phyloP scores from a whole-genome alignment of 2,888 invertebrate species.

The Caenorhabditis sinica region DNA sequence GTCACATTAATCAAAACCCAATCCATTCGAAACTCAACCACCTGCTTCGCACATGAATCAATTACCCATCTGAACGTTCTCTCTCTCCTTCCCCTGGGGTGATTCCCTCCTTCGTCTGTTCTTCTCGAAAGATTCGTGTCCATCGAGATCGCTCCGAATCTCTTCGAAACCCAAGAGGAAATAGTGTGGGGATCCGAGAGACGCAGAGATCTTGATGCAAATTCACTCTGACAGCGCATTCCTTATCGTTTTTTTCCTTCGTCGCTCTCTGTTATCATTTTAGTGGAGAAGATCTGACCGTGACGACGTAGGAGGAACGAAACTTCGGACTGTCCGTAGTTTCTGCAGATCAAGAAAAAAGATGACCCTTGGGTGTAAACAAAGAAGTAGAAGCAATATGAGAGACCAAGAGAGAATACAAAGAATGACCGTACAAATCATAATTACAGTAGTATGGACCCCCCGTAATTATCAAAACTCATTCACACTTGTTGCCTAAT shows the following conservation, averaged over 20 bases:
- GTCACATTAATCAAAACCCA: constrained; percentile 1
- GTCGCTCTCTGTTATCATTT: constrained; percentile 19
- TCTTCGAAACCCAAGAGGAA: not conserved
- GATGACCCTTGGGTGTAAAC: no score
- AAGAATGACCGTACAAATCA: not conserved
- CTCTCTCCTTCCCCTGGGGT: not conserved
- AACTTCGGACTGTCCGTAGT: not conserved
- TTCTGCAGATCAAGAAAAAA: no score
- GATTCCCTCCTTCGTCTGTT: no score
- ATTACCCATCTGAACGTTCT: constrained; percentile 17
- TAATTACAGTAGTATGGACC: constrained; percentile 17
- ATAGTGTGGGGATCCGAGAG: constrained; percentile 20
- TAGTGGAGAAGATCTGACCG: not conserved
- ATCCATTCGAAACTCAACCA: no score
- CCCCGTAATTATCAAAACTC: constrained; percentile 4
- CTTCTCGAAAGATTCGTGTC: constrained; percentile 11
- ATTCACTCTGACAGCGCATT: constrained; percentile 43
- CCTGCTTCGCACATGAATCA: constrained; percentile 8
- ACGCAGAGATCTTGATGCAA: constrained; percentile 56
- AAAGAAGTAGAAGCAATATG: not conserved
- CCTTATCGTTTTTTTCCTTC: constrained; percentile 46
- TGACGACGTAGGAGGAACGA: not conserved
- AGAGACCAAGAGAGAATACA: no score
- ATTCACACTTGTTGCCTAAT: constrained; percentile 8
- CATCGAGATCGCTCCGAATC: constrained; percentile 29